Base-by-base conservation (phyloP, 2,888 invertebrate genomes). In the Rhyacophila evoluta region DNA sequence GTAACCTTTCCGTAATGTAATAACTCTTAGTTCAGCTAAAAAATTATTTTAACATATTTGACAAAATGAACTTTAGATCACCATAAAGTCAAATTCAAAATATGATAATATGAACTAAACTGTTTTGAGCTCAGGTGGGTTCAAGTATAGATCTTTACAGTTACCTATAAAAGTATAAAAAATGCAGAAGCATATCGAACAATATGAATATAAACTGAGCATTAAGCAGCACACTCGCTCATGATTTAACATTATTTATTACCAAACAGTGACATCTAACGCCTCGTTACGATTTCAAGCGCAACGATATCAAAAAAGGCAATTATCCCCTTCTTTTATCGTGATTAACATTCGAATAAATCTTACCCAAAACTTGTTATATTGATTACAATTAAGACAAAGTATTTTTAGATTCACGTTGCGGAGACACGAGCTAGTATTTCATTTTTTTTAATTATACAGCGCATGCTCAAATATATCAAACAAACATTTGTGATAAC, bases 261-360 rank as follows among this genome's bases (percentile, higher is more conserved):
- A 55, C 55, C 55, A 55, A 55, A 55, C 15, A 55, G 55, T 19
- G 55, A 55, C 55, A 55, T 25, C 55, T 55, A 55, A 55, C 55
- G 55, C 55, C 55, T 55, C 55, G 55, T 55, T 55, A 55, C 19
- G 55, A 55, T 55, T 55, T 55, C 55, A 55, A 55, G 19, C 19
- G 55, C 55, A 55, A 19, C 55, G 10, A 55, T 55, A 55, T 55
- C 55, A 8, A 55, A 55, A n/a, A 55, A 55, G 55, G 55, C 55
- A 55, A 55, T 55, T 55, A 55, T 55, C 15, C 19, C 19, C 55
- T 55, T 55, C 10, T 19, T 55, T 55, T 55, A 55, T 55, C 55
- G 55, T 55, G 55, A 55, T 55, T 55, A 55, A 55, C 55, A 55
- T 55, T 19, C 55, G 19, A 55, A 55, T 55, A 55, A 55, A 55